Evolutionary conservation across 2,113 vertebrate species (phyloP).

Genomic region (Nyctibius bracteatus): DNA sequence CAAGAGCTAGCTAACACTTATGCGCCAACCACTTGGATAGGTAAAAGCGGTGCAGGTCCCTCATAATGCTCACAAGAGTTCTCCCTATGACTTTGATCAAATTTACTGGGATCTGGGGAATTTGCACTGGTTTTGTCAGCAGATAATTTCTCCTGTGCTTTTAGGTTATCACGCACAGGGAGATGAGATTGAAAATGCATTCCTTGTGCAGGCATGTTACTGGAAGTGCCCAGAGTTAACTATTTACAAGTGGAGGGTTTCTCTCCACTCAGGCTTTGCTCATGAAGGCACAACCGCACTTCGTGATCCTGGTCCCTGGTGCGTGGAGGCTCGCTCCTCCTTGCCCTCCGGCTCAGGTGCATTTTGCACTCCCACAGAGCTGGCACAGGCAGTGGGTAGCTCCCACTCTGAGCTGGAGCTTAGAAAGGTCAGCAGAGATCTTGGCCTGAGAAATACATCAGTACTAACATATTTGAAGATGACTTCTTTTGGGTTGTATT

Average conservation of each 20-base stretch:
- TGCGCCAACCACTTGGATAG: not conserved
- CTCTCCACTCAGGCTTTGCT: not conserved
- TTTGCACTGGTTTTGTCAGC: not conserved
- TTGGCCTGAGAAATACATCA: not conserved
- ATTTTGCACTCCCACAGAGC: not conserved
- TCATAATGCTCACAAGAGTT: not conserved
- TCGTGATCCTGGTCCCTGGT: not conserved
- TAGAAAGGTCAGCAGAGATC: not conserved
- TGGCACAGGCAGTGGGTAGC: too few species aligned
- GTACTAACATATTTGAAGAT: too few species aligned
- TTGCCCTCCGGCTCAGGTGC: not conserved
- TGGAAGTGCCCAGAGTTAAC: not conserved
- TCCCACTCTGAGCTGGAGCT: not conserved
- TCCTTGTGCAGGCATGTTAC: not conserved
- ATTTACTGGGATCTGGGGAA: not conserved
- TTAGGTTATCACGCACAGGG: not conserved
- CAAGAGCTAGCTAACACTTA: not conserved
- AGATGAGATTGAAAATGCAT: not conserved
- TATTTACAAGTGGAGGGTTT: not conserved
- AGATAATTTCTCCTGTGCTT: not conserved
- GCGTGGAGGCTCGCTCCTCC: not conserved
- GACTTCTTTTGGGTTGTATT: not conserved
- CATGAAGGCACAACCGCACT: accelerated
- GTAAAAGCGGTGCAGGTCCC: not conserved
- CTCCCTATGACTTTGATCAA: not conserved